phyloP scores from a whole-genome alignment of 2,113 vertebrate genomes.

The Gymnorhina tibicen region DNA sequence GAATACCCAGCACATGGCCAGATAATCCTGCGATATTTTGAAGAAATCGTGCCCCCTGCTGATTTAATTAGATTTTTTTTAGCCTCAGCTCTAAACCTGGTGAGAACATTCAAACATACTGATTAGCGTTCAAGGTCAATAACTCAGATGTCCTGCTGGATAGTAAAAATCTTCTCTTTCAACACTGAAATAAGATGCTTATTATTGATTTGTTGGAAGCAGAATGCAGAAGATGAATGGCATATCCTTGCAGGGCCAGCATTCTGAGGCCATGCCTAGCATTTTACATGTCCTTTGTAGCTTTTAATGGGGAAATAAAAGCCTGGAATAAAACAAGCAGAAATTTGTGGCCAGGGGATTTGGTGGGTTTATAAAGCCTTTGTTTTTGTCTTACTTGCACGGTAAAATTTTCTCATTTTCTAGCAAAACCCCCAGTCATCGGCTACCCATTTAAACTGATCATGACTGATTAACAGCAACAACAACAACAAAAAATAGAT shows the following conservation, averaged over 20 bases:
- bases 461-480: background rate
- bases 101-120: background rate
- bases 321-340: background rate
- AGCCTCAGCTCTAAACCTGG: background rate
- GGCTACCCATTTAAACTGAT: background rate
- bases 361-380: background rate
- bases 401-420: background rate
- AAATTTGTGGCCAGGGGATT: background rate
- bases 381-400: background rate
- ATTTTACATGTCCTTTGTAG: background rate
- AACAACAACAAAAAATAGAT: background rate
- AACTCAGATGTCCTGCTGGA: background rate
- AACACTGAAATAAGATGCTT: conserved; percentile 27
- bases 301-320: conserved; percentile 19
- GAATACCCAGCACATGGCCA: background rate
- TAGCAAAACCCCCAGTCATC: background rate
- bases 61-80: conserved; percentile 56
- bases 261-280: background rate
- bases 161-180: conserved; percentile 24
- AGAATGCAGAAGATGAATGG: background rate
- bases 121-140: conserved; percentile 41
- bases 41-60: conserved; percentile 72
- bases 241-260: background rate
- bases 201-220: conserved; percentile 8
- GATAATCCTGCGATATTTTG: conserved; percentile 11